Conservation (phyloP, 2,888 invertebrate species). For the Thecophora atra region DNA sequence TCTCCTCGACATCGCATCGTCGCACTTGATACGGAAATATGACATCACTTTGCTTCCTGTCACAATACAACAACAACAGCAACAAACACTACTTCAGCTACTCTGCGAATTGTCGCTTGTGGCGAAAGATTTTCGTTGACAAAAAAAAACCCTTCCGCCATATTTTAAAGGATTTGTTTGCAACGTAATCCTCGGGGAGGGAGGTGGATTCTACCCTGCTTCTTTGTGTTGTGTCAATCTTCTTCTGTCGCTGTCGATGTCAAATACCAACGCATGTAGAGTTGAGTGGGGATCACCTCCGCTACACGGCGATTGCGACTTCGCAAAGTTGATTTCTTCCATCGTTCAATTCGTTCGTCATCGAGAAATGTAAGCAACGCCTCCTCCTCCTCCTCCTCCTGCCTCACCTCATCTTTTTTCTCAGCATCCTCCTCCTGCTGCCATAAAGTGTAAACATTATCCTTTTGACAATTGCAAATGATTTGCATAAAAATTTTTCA, state of each 20-base stretch:
- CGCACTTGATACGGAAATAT: too few relatives aligned
- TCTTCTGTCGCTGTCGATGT: neutral
- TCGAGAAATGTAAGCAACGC: neutral
- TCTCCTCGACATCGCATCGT: too few relatives aligned
- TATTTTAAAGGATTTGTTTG: slow-evolving; percentile 3
- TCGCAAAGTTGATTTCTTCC: neutral
- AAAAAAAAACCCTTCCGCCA: neutral
- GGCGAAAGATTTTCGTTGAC: neutral
- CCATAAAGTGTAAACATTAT: slow-evolving; percentile 34
- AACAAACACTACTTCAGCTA: neutral
- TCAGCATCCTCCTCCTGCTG: neutral
- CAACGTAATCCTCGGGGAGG: neutral
- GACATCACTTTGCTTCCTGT: too few relatives aligned
- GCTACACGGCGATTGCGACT: slow-evolving; percentile 4
- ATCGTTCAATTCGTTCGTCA: neutral
- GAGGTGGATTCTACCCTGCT: neutral
- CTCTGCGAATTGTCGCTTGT: neutral
- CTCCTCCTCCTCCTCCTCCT: neutral
- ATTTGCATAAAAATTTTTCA: slow-evolving; percentile 37
- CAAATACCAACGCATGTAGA: neutral
- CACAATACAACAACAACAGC: neutral
- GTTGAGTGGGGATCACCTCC: neutral
- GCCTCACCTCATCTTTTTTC: neutral
- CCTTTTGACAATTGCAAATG: slow-evolving; percentile 37
- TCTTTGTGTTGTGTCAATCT: neutral